phyloP scores from a whole-genome alignment of 2,888 invertebrate species.

The Cyclophora punctaria region DNA sequence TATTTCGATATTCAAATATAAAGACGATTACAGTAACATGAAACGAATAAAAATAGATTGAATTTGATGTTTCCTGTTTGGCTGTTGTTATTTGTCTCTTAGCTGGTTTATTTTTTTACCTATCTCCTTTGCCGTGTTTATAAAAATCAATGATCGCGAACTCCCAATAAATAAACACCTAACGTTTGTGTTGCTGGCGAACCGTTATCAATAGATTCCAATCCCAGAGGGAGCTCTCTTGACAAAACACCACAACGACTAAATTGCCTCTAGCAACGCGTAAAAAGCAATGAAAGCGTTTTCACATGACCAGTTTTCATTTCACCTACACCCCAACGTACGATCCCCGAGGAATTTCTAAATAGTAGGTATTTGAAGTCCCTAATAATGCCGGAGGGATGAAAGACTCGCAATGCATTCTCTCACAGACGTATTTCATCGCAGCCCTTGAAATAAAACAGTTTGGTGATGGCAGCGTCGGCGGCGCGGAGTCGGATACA shows the following conservation, averaged over 20 bases:
- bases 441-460: too few species aligned
- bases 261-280: constrained; percentile 69
- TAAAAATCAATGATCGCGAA: constrained; percentile 33
- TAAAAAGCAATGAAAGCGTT: constrained; percentile 72
- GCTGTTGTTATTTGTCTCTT: too few species aligned
- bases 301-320: constrained; percentile 71
- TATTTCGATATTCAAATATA: too few species aligned
- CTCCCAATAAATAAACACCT: constrained; percentile 26
- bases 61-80: too few species aligned
- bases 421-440: constrained; percentile 10
- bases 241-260: constrained; percentile 60
- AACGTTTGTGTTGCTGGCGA: constrained; percentile 34
- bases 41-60: too few species aligned
- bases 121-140: too few species aligned
- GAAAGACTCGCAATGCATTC: constrained; percentile 37
- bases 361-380: constrained; percentile 59
- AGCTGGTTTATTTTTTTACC: too few species aligned
- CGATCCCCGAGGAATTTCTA: constrained; percentile 64
- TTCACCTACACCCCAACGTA: constrained; percentile 43
- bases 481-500: too few species aligned
- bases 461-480: too few species aligned
- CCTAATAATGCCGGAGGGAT: constrained; percentile 56
- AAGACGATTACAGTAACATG: too few species aligned
- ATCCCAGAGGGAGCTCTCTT: constrained; percentile 35
- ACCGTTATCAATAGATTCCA: constrained; percentile 46